These are phyloP conservation scores for Rhynchonycteris naso DNA, from an alignment of 2,797 vertebrate genomes.

Conservation along the genomic window DNA sequence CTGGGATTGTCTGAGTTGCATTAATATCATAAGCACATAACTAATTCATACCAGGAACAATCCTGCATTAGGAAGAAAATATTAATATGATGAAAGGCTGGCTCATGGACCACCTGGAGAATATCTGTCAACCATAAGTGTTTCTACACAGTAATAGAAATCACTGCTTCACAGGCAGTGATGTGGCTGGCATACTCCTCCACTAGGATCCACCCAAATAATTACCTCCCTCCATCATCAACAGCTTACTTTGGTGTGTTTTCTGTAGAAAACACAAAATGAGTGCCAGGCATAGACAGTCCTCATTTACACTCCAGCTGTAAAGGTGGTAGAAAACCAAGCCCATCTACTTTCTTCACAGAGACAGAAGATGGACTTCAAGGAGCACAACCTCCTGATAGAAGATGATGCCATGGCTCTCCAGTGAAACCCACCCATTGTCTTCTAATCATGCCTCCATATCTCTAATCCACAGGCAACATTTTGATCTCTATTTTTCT, in stretches of 20 bases:
- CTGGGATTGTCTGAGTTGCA: not conserved
- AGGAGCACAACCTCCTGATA: not conserved
- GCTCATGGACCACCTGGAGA: not conserved
- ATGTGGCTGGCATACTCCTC: not conserved
- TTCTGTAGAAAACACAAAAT: not conserved
- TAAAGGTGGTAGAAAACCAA: not conserved
- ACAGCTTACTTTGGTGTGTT: not conserved
- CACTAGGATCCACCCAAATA: not conserved
- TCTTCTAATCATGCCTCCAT: not conserved
- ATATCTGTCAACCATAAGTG: not conserved
- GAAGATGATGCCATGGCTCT: not conserved
- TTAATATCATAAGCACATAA: not conserved
- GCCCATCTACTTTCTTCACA: not conserved
- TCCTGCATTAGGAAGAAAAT: not conserved
- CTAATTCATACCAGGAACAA: constrained; percentile 23
- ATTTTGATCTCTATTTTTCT: not conserved
- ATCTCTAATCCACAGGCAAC: not conserved
- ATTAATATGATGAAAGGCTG: constrained; percentile 33
- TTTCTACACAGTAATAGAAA: not conserved
- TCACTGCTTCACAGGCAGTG: not conserved
- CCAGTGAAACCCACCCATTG: not conserved
- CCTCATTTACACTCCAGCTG: not conserved
- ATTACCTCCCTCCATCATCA: not conserved
- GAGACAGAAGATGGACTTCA: not conserved
- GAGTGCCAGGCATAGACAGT: not conserved